Base-by-base conservation (phyloP, 2,113 vertebrate genomes). In the Monopterus albus region DNA sequence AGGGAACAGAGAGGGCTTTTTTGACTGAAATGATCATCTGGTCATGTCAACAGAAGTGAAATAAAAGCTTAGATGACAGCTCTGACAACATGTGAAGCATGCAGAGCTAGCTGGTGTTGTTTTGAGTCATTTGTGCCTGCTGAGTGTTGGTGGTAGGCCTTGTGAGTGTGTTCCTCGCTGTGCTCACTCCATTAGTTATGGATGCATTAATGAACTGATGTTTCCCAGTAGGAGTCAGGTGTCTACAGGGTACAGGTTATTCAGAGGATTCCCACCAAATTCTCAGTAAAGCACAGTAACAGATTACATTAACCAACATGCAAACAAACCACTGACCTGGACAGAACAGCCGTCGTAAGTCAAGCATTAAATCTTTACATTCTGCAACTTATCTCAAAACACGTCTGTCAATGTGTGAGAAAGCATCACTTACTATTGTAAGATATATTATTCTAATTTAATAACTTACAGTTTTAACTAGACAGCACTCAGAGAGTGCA, bases 171-270 rank as follows among this genome's bases (percentile, higher is more conserved):
- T 51, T 47, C 58, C 71, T 76, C 6, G 28, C 75, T 75, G 52
- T 51, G 45, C 56, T 67, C 45, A 21, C 52, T 43, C 72, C 55
- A 79, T 83, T 84, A 85, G 73, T 52, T 69, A 75, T 9, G 18
- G 59, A 65, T 56, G 45, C 65, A 79, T 82, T 84, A 81, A 84
- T 73, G 73, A 83, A 70, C 61, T 69, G 23, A 53, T 88, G 82
- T 84, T 85, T 75, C 76, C 75, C 23, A 69, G 65, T 42, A 21
- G 18, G 45, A 84, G 79, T 82, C 75, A 64, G 42, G 68, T 79
- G 83, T 79, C 59, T 45, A n/a, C 47, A 39, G 60, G 52, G 45
- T 26, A 25, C 21, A 57, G 56, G 64, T 38, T 42, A 69, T 74
- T 83, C 67, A 51, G 17, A 75, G 64, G 60, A 81, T 73, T 52